These are phyloP conservation scores for Oncorhynchus kisutch DNA, from an alignment of 2,113 vertebrate species.

Conservation along the genomic window DNA sequence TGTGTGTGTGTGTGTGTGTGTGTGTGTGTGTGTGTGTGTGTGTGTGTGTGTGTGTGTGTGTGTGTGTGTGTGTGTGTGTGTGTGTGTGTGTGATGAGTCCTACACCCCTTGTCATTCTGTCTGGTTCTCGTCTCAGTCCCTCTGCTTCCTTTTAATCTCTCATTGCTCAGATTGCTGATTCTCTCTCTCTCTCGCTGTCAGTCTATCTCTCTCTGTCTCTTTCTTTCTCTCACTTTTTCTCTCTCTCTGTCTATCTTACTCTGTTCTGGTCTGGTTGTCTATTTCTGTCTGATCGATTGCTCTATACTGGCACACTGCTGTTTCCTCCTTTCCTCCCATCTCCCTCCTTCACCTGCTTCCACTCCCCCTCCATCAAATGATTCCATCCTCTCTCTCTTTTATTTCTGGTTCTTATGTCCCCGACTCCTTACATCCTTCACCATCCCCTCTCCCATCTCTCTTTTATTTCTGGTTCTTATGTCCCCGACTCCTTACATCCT, in stretches of 20 bases:
- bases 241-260: slow-evolving; percentile 7
- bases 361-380: background rate
- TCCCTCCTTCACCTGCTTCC: background rate
- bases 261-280: slow-evolving; percentile 51
- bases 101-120: slow-evolving; percentile 5
- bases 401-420: no score
- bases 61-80: background rate
- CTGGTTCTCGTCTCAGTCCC: background rate
- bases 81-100: background rate
- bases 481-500: no score
- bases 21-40: background rate
- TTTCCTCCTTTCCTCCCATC: background rate
- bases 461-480: no score
- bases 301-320: slow-evolving; percentile 4
- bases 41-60: background rate
- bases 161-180: background rate
- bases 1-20: background rate
- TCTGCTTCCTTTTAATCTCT: background rate
- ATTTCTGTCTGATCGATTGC: slow-evolving; percentile 55
- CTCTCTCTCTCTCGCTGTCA: background rate
- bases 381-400: background rate
- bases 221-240: background rate
- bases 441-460: no score
- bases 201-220: background rate
- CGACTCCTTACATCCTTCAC: no score